Evolutionary conservation across 1,140 invertebrate genomes (phyloP), one percentile per base, ranked within the genome.

Genomic region (Bombus picipes): DNA sequence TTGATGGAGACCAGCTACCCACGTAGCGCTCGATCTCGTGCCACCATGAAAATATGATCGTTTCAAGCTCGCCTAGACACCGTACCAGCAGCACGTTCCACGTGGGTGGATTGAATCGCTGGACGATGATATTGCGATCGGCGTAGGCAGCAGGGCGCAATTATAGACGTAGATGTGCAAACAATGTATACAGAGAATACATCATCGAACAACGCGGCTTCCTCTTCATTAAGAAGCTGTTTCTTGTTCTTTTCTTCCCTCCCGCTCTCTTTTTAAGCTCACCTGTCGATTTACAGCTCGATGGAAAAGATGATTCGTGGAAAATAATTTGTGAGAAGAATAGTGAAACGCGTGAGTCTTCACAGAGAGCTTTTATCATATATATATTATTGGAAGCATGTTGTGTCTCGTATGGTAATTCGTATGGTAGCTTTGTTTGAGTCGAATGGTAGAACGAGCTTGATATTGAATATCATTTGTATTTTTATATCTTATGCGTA

Each of bases 1-100:
- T 83, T 83, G 80, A 86, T 86, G 80, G 47, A 86, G 53, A 83
- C 39, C 85, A 76, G 80, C 80, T 86, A 75, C 80, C 80, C 80
- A 59, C 80, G 59, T 66, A 41, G 80, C 71, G 13, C 18, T 34
- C 66, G n/a, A 68, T 80, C 28, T 22, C 53, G 37, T n/a, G 41
- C 72, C 41, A 41, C 28, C 62, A 70, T 81, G 79, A 73, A 74
- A 81, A 62, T 81, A 81, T 34, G 47, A 62, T 22, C 59, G 57
- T 32, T 37, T 32, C 59, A 37, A 25, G 39, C 37, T 37, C 41
- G 57, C 39, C 6, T 59, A 25, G 39, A 25, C 41, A 13, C 28
- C 5, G 41, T 41, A 18, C 22, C 32, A 59, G 32, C 62, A 39
- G 32, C 32, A 68, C 9, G 57, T 5, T 28, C 32, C 22, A 53